Base-by-base conservation (phyloP, 1,140 invertebrate genomes). In the Vollenhovia emeryi region DNA sequence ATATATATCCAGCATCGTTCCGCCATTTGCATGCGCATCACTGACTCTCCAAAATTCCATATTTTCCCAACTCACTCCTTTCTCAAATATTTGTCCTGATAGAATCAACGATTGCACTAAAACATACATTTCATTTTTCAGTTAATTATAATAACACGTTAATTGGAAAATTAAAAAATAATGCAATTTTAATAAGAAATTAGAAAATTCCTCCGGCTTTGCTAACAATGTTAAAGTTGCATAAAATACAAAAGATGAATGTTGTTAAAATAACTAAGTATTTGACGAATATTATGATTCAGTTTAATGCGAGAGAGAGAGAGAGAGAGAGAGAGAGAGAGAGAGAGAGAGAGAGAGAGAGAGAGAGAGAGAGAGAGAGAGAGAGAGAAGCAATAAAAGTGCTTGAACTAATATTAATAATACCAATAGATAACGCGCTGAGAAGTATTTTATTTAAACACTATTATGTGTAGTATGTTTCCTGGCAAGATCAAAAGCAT, bases 401-500 rank as follows among this genome's bases (percentile, higher is more conserved):
- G 24, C 6, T 3, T 24, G 36, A 86, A 24, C 59, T 59, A 68
- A 59, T 27, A 21, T 64, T 59, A 59, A 43, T 57, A 64, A 13
- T 52, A 48, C 2, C 45, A 48, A 45, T 21, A 45, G 9, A 73
- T 60, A 50, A 27, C 3, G 9, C 2, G 2, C 9, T 43, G 45
- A 85, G 74, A 79, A 86, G 55, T 6, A 21, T 76, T 83, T 84
- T n/a, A 74, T 71, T 71, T 59, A 75, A 50, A 62, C 33, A 84
- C 73, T 83, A 87, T 76, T 62, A 75, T 87, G 66, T 57, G 43
- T 83, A 45, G 78, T 69, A 52, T 52, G 80, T 91, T 88, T 84
- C 86, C 75, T 45, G 80, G 80, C 62, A 90, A 86, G 87, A 91
- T 92, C 88, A 91, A 91, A 92, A 74, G 68, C 90, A 92, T 92